A percentile compares a stretch with the other conserved stretches of the same genome.
Evolutionary conservation across 1,140 invertebrate species (phyloP).

Genomic region (Pissodes strobi): DNA sequence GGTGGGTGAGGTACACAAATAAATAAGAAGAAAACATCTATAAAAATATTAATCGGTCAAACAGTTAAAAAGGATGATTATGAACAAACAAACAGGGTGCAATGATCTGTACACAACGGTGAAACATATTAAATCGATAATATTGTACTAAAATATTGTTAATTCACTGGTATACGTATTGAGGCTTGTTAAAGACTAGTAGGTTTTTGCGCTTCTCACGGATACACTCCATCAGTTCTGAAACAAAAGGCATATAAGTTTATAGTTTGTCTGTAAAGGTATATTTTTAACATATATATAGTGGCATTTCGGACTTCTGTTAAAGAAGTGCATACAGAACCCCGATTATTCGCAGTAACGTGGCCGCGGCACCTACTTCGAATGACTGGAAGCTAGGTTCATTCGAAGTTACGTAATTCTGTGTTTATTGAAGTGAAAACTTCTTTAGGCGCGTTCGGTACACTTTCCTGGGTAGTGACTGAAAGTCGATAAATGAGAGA

Average conservation of each 20-base stretch:
- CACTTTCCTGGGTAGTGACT: too few relatives aligned
- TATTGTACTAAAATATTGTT: conserved; percentile 48
- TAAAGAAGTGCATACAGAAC: not conserved
- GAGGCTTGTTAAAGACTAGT: conserved; percentile 55
- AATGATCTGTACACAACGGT: conserved; percentile 53
- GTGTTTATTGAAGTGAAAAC: too few relatives aligned
- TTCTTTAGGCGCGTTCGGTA: too few relatives aligned
- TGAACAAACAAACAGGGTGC: conserved; percentile 40
- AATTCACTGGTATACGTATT: conserved; percentile 50
- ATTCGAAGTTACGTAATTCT: too few relatives aligned
- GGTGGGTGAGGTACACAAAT: conserved; percentile 43
- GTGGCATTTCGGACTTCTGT: not conserved
- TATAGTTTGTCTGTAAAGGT: too few relatives aligned
- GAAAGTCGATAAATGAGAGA: too few relatives aligned
- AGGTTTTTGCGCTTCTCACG: conserved; percentile 43
- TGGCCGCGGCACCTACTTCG: not conserved
- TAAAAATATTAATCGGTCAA: conserved; percentile 33
- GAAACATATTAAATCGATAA: conserved; percentile 34
- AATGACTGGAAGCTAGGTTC: too few relatives aligned
- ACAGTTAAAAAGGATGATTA: conserved; percentile 20
- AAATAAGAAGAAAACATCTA: conserved; percentile 37
- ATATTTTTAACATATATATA: too few relatives aligned
- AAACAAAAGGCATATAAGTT: conserved; percentile 29
- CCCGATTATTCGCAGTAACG: not conserved
- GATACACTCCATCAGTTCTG: conserved; percentile 52